phyloP scores from a whole-genome alignment of 2,888 invertebrate species.

The Busseola fusca region DNA sequence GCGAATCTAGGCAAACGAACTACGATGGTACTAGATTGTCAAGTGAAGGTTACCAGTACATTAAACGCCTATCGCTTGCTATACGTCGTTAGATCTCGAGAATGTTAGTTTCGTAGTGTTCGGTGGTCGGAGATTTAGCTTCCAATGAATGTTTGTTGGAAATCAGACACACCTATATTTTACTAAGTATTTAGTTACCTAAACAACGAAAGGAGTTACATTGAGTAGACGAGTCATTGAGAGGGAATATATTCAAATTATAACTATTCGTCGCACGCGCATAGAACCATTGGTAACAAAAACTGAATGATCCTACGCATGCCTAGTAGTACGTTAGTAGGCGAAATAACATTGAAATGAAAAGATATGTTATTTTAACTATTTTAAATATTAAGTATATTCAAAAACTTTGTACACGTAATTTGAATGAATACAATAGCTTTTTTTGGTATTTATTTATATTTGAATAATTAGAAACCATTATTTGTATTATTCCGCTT shows the following conservation, averaged over 20 bases:
- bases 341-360: constrained; percentile 27
- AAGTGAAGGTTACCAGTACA: constrained; percentile 22
- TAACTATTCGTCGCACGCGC: constrained; percentile 49
- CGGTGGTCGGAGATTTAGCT: neutral
- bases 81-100: neutral
- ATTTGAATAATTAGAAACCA: constrained; percentile 22
- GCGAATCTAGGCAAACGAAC: constrained; percentile 9
- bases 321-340: constrained; percentile 24
- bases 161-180: neutral
- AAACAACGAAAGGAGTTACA: constrained; percentile 6
- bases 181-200: constrained; percentile 10
- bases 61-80: neutral
- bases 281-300: constrained; percentile 37
- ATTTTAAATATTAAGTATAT: constrained; percentile 15
- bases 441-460: neutral
- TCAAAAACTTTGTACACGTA: constrained; percentile 14
- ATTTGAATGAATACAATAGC: constrained; percentile 41
- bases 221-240: constrained; percentile 14
- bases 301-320: constrained; percentile 30
- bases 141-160: neutral
- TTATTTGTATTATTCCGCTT: constrained; percentile 19
- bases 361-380: constrained; percentile 20
- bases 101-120: constrained; percentile 2
- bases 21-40: constrained; percentile 8
- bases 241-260: constrained; percentile 39